Evolutionary conservation across 2,113 vertebrate genomes (phyloP).

Genomic region (Ictalurus furcatus): DNA sequence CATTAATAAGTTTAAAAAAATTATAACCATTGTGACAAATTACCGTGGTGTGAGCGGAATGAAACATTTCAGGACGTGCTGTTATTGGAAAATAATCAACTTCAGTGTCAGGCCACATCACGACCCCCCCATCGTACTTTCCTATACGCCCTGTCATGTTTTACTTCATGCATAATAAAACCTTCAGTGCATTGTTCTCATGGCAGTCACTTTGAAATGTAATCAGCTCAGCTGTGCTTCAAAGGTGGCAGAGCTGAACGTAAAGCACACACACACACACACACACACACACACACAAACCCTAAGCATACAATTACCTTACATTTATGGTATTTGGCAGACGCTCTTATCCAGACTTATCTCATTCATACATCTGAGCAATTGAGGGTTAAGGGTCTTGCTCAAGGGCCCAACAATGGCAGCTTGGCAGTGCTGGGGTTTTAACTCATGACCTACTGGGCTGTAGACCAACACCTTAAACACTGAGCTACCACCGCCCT

Average conservation of each 20-base stretch:
- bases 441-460: no score
- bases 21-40: neutral
- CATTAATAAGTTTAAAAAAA: neutral
- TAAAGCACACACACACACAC: no score
- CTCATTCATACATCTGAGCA: no score
- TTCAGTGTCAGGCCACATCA: neutral
- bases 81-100: neutral
- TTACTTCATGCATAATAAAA: neutral
- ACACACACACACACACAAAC: no score
- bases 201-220: neutral
- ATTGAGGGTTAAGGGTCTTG: no score
- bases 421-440: no score
- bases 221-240: neutral
- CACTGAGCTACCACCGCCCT: no score
- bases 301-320: no score
- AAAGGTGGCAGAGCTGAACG: neutral
- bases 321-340: no score
- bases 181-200: neutral
- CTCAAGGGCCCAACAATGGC: no score
- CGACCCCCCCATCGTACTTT: neutral
- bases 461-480: no score
- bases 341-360: no score
- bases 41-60: neutral
- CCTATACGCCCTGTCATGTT: neutral
- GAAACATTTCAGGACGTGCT: neutral